A percentile compares a stretch with the other conserved stretches of the same genome.
Evolutionary conservation across 1,140 invertebrate species (phyloP).

Genomic region (Aleiodes sp.): DNA sequence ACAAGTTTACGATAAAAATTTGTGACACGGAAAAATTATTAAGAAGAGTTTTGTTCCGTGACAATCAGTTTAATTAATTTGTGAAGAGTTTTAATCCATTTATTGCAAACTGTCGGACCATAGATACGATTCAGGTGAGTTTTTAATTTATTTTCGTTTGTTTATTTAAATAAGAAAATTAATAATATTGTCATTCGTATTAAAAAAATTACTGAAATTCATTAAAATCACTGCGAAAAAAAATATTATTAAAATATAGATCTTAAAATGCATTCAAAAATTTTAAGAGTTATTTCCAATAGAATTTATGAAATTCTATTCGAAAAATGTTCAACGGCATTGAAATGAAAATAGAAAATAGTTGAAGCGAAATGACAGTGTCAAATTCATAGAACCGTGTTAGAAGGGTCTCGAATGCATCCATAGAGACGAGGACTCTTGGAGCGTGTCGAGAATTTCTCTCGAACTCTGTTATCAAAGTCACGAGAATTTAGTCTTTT

Average conservation of each 20-base stretch:
- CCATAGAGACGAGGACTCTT: background rate
- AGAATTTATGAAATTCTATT: too few relatives aligned
- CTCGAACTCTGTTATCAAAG: slow-evolving; percentile 13
- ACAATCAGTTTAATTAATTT: background rate
- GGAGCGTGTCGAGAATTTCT: background rate
- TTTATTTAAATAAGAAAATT: too few relatives aligned
- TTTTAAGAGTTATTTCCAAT: too few relatives aligned
- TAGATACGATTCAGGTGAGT: background rate
- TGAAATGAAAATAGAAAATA: slow-evolving; percentile 5
- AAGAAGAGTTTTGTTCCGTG: background rate
- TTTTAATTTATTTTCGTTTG: too few relatives aligned
- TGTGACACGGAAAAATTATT: background rate
- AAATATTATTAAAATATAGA: too few relatives aligned
- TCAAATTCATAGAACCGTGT: background rate
- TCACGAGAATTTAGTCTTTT: background rate
- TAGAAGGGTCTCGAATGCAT: background rate
- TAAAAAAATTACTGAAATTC: too few relatives aligned
- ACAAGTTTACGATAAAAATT: too few relatives aligned
- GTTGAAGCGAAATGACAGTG: background rate
- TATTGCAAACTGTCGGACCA: slow-evolving; percentile 1
- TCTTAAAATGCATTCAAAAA: too few relatives aligned
- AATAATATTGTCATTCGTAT: too few relatives aligned
- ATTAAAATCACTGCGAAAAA: too few relatives aligned
- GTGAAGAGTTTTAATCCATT: background rate
- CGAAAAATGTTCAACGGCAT: too few relatives aligned